Conservation (phyloP, 2,888 invertebrate species). For the Drosophila peninsularis region DNA sequence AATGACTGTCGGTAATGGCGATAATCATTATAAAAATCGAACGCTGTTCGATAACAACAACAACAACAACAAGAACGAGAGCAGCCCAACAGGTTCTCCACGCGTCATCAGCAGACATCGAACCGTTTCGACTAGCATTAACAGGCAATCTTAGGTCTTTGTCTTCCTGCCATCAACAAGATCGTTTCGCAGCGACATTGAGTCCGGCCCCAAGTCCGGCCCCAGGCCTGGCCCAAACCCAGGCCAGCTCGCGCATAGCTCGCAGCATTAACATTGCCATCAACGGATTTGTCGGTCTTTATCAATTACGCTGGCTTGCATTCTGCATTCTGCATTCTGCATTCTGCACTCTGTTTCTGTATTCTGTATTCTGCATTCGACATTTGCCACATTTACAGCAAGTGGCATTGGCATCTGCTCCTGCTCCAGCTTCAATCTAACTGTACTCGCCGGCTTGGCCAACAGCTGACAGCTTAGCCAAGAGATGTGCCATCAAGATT, state of each 20-base stretch:
- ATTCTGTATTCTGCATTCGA: slow-evolving; percentile 39
- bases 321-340: slow-evolving; percentile 29
- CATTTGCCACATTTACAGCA: slow-evolving; percentile 67
- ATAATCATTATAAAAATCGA: slow-evolving; percentile 77
- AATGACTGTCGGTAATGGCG: slow-evolving; percentile 62
- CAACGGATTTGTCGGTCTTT: slow-evolving; percentile 81
- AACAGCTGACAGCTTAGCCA: slow-evolving; percentile 56
- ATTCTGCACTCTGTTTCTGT: slow-evolving; percentile 35
- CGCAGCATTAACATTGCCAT: slow-evolving; percentile 73
- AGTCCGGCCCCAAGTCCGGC: slow-evolving; percentile 39
- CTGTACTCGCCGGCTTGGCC: slow-evolving; percentile 57
- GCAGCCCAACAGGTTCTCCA: slow-evolving; percentile 64
- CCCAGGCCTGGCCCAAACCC: slow-evolving; percentile 23
- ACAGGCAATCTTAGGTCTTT: slow-evolving; percentile 71
- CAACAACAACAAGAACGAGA: slow-evolving; percentile 11
- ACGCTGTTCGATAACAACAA: slow-evolving; percentile 48
- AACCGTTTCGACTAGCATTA: slow-evolving; percentile 53
- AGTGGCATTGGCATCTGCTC: slow-evolving; percentile 60
- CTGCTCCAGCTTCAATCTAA: slow-evolving; percentile 27
- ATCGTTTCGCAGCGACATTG: slow-evolving; percentile 74
- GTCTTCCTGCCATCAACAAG: slow-evolving; percentile 81
- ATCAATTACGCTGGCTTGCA: slow-evolving; percentile 74
- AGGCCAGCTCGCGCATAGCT: slow-evolving; percentile 39
- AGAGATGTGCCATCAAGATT: slow-evolving; percentile 59
- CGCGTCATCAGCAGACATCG: slow-evolving; percentile 59